Percentiles rank a stretch among this genome's conserved stretches.
Conservation (phyloP, 2,797 vertebrate species). For the Darevskia nairensis region DNA sequence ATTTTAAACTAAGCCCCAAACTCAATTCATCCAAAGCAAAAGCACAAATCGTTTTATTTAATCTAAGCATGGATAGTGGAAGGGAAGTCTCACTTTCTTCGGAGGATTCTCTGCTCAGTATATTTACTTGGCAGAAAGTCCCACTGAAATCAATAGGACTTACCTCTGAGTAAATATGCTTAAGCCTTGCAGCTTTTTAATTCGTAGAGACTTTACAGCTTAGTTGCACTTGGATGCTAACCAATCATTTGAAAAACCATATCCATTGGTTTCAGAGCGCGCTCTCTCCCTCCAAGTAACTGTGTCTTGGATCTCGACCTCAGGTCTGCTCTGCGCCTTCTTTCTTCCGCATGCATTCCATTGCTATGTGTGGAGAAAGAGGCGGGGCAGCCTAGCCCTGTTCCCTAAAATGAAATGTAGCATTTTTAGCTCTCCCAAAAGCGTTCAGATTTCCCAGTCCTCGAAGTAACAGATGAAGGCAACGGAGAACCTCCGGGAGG, state of each 20-base stretch:
- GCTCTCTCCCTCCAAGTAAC: background rate
- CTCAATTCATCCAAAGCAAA: background rate
- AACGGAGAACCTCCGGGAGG: slow-evolving; percentile 37
- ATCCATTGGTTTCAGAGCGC: background rate
- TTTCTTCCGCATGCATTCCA: background rate
- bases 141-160: slow-evolving; percentile 11
- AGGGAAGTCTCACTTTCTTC: background rate
- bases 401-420: slow-evolving; percentile 53
- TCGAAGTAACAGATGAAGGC: slow-evolving; percentile 46
- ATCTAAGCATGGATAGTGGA: background rate
- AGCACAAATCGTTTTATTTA: background rate
- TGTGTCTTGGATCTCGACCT: background rate
- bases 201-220: background rate
- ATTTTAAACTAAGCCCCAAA: background rate
- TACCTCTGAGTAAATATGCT: slow-evolving; percentile 9
- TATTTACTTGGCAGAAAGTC: slow-evolving; percentile 17
- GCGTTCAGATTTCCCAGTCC: slow-evolving; percentile 41
- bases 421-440: background rate
- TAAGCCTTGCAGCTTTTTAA: background rate
- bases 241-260: background rate
- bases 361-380: too few relatives aligned
- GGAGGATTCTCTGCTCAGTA: background rate
- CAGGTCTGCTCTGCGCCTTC: background rate
- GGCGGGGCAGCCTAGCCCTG: slow-evolving; percentile 6
- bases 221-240: background rate